Conservation (phyloP, 1,140 invertebrate species). For the Hermetia illucens region DNA sequence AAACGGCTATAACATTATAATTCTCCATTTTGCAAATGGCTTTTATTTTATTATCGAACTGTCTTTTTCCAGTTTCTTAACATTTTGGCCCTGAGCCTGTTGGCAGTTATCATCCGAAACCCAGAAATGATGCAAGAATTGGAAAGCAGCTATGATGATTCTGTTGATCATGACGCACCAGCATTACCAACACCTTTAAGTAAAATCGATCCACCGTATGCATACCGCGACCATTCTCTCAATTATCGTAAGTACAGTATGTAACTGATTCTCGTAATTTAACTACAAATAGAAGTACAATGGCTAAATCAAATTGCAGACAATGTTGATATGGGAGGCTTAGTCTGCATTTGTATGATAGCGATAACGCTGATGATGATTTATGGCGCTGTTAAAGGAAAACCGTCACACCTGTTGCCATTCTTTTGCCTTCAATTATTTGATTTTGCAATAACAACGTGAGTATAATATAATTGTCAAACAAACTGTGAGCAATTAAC, state of each 20-base stretch:
- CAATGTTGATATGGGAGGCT: constrained; percentile 60
- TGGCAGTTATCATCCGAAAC: constrained; percentile 57
- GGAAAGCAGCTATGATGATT: constrained; percentile 28
- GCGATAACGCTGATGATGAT: constrained; percentile 67
- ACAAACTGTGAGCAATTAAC: neutral
- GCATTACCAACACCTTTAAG: constrained; percentile 50
- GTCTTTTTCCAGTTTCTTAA: constrained; percentile 47
- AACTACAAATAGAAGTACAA: neutral
- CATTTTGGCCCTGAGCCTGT: constrained; percentile 48
- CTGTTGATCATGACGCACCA: constrained; percentile 32
- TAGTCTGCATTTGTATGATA: constrained; percentile 64
- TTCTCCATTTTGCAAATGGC: too few relatives aligned
- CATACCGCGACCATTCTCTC: constrained; percentile 40
- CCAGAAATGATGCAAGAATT: constrained; percentile 42
- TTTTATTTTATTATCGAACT: too few relatives aligned
- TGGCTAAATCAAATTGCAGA: constrained; percentile 40
- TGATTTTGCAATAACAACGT: constrained; percentile 76
- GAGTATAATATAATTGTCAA: constrained; percentile 23
- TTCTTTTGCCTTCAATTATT: constrained; percentile 82
- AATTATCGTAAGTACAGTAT: constrained; percentile 39
- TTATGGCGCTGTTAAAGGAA: constrained; percentile 65
- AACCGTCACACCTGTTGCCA: constrained; percentile 66
- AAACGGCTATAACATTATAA: too few relatives aligned
- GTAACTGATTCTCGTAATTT: too few relatives aligned
- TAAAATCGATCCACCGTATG: constrained; percentile 46